A percentile compares a stretch with the other conserved stretches of the same genome.
Conservation (phyloP, 2,113 vertebrate genomes). For the Paralichthys olivaceus region DNA sequence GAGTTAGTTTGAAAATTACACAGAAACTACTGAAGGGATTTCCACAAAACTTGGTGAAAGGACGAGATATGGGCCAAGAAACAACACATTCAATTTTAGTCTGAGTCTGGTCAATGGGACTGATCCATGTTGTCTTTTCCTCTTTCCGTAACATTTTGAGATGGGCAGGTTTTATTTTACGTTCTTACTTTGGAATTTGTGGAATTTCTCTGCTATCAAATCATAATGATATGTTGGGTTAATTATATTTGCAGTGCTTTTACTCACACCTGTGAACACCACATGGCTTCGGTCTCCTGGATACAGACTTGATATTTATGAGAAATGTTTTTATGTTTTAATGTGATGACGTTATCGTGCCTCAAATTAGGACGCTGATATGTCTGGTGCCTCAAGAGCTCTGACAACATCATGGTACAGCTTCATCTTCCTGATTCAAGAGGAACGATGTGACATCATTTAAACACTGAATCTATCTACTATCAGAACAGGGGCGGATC, state of each 20-base stretch:
- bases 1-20: no score
- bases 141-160: no score
- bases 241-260: constrained; percentile 7
- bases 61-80: no score
- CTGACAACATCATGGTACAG: neutral
- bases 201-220: neutral
- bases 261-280: constrained; percentile 1
- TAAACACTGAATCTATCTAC: neutral
- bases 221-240: neutral
- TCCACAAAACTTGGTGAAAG: no score
- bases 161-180: no score
- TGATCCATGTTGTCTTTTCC: no score
- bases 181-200: neutral
- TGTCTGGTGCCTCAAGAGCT: constrained; percentile 4
- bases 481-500: no score
- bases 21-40: no score
- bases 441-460: neutral
- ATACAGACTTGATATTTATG: neutral
- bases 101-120: no score
- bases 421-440: constrained; percentile 21
- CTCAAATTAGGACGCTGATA: constrained; percentile 1
- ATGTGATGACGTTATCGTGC: neutral
- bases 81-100: no score
- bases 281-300: neutral
- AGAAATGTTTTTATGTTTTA: neutral